phyloP scores from a whole-genome alignment of 2,888 invertebrate genomes.

The Actias luna region DNA sequence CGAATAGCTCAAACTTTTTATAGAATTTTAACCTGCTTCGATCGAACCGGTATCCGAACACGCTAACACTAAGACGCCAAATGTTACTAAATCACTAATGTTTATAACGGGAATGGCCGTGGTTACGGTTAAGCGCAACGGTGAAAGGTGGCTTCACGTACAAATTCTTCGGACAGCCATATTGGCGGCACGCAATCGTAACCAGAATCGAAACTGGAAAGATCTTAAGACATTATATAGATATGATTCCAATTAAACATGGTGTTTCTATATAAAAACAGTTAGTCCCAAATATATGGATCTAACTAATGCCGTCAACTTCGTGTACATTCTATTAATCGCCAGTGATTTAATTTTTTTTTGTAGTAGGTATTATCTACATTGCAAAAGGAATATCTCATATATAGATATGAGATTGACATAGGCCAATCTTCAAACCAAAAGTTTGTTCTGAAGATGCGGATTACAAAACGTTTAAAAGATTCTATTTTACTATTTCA shows the following conservation, averaged over 20 bases:
- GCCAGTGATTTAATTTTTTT: too few relatives aligned
- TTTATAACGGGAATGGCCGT: constrained; percentile 7
- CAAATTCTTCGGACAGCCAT: not conserved
- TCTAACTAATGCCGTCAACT: not conserved
- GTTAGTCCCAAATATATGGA: not conserved
- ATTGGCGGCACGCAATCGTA: not conserved
- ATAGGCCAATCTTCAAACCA: too few relatives aligned
- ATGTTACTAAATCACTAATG: not conserved
- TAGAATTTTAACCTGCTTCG: too few relatives aligned
- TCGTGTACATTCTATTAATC: too few relatives aligned
- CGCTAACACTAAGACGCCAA: not conserved
- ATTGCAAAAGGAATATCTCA: too few relatives aligned
- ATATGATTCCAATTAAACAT: not conserved
- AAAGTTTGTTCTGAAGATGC: too few relatives aligned
- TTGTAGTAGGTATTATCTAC: too few relatives aligned
- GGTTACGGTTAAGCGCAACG: constrained; percentile 22
- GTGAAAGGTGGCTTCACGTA: constrained; percentile 6
- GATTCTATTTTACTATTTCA: too few relatives aligned
- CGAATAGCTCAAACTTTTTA: too few relatives aligned
- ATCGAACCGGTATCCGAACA: too few relatives aligned
- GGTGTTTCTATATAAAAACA: not conserved
- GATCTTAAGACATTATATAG: not conserved
- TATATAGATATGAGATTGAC: too few relatives aligned
- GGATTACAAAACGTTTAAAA: too few relatives aligned
- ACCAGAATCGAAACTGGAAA: not conserved